phyloP scores from a whole-genome alignment of 2,113 vertebrate genomes.

The Bostrychus sinensis region DNA sequence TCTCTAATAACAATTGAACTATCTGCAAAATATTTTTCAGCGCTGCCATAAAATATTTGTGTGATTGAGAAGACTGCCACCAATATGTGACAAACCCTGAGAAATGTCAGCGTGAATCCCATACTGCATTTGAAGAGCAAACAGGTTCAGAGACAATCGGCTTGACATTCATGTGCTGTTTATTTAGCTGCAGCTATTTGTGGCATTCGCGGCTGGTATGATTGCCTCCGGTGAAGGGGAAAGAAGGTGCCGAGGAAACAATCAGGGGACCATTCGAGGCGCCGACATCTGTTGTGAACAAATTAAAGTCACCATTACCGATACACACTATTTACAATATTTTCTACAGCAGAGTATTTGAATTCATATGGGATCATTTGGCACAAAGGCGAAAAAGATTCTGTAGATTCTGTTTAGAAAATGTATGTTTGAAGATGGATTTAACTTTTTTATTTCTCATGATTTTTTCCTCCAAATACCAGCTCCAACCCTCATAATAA shows the following conservation, averaged over 20 bases:
- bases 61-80: constrained; percentile 20
- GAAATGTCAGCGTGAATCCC: constrained; percentile 42
- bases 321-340: constrained; percentile 34
- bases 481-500: no score
- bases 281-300: constrained; percentile 69
- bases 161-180: constrained; percentile 69
- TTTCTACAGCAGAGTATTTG: constrained; percentile 8
- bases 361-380: constrained; percentile 4
- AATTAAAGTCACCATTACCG: constrained; percentile 53
- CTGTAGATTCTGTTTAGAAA: not conserved
- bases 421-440: not conserved
- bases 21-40: not conserved
- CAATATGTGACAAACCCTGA: constrained; percentile 22
- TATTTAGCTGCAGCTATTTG: constrained; percentile 65
- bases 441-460: constrained; percentile 1
- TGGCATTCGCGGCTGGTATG: constrained; percentile 36
- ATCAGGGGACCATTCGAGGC: constrained; percentile 45
- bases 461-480: no score
- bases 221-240: constrained; percentile 34
- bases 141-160: constrained; percentile 46
- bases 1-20: constrained; percentile 11
- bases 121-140: constrained; percentile 50
- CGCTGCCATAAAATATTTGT: not conserved
- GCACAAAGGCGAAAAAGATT: not conserved
- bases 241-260: constrained; percentile 38